Base-by-base conservation (phyloP, 2,113 vertebrate genomes). In the Otis tarda region DNA sequence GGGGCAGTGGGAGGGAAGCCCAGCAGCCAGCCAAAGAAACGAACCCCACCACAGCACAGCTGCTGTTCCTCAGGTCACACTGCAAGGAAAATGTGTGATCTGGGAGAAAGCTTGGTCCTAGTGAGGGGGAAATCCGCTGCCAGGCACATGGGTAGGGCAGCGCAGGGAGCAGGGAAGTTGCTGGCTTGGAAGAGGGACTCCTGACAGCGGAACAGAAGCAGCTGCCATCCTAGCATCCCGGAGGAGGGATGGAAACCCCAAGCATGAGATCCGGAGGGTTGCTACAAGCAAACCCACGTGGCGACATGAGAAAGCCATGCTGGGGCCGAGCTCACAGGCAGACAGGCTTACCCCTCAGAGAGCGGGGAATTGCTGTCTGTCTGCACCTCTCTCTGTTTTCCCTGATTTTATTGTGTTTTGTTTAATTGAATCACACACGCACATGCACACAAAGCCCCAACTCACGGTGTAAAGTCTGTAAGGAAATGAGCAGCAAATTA, bases 391-490 rank as follows among this genome's bases (percentile, higher is more conserved):
- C 79, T 63, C 85, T 94, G 70, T 92, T 97, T 93, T 63, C 82
- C 52, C 63, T 93, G 67, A 81, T 86, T 95, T 97, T 89, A 94
- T 81, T 96, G 87, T 97, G 95, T 96, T 97, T 96, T 97, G 96
- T 92, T 96, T 96, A 90, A 95, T 89, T 96, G 94, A 94, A 87
- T 91, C 89, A 80, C 93, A 91, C 70, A 91, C 87, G 86, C 93
- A 75, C 89, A 95, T 94, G 94, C 93, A 97, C 95, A 93, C 79
- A 89, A 87, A 96, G 91, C 73, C 83, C 61, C 77, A 56, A 0
- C 81, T 91, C 11, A 0, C 53, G 43, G 80, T 64, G 71, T 68
- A 56, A 89, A 59, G 67, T 43, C 93, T 64, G 37, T 10, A 18
- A 86, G 63, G 86, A 95, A 90, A 94, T 3, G 41, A 90, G 86